Evolutionary conservation across 2,797 vertebrate species (phyloP), one percentile per base, ranked within the genome.

Genomic region (Heliangelus exortis): DNA sequence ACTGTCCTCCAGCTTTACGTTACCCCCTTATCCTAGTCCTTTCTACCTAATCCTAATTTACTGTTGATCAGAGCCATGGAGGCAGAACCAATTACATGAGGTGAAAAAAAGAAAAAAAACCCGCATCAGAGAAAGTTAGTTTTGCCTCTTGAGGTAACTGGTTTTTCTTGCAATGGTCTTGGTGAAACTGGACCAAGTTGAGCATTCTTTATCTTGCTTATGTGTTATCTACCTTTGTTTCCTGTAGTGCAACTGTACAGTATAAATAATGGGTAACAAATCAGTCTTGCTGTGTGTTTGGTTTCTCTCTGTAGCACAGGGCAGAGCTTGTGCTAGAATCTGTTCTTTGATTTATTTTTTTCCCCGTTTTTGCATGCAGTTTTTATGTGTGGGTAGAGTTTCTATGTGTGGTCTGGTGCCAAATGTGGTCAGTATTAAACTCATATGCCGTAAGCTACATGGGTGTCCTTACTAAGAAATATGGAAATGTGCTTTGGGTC

Each of bases 31-130:
- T 92, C 57, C 61, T 72, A 43, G 86, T 79, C 73, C 54, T 85
- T 94, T 83, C 65, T 83, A 26, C 57, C 54, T 95, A 85, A 93
- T 93, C 84, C 84, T 94, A 80, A 90, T 95, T 92, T 94, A 94
- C 82, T 89, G 79, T 66, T 83, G 72, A 85, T 95, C 87, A 87
- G 81, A 92, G 54, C 58, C 11, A 7, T n/a, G 31, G 62, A 43
- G 81, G 72, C 62, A 92, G 81, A 84, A 72, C 25, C 62, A 72
- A 76, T 94, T 92, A 91, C 48, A 29, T 59, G 55, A 93, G 45
- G 17, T 91, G 31, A 71, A 86, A 66, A 78, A 73, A 88, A 71
- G 65, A 91, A 85, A 87, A 69, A 91, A 87, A 93, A 21, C 48
- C 33, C 82, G 31, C 59, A 76, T 89, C 63, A 91, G 75, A 92